Conservation (phyloP, 2,797 vertebrate genomes). For the Apodemus agrarius region DNA sequence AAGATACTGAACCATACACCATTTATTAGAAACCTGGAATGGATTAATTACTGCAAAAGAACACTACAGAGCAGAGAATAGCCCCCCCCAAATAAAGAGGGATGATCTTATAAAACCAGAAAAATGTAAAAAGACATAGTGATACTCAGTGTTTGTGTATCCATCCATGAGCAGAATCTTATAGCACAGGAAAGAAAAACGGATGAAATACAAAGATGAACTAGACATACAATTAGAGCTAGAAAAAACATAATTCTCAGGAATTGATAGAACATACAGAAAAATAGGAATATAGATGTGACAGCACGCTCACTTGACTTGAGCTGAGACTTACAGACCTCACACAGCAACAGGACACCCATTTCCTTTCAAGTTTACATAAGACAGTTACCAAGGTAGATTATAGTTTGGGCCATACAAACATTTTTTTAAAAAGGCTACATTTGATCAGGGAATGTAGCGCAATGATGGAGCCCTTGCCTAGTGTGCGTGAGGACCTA, state of each 20-base stretch:
- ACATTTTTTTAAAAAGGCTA: background rate
- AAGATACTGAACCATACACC: background rate
- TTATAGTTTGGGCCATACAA: background rate
- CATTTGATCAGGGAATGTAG: background rate
- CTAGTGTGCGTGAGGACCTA: background rate
- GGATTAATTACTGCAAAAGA: background rate
- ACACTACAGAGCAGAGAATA: background rate
- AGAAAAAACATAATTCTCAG: background rate
- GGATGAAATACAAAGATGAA: background rate
- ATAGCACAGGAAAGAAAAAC: background rate
- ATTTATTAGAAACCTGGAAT: background rate
- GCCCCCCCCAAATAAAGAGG: background rate
- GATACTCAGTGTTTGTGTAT: background rate
- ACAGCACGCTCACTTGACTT: background rate
- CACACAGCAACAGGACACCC: background rate
- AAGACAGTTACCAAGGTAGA: background rate
- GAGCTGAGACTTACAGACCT: background rate
- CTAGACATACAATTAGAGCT: background rate
- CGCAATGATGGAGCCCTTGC: background rate
- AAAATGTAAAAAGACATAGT: background rate
- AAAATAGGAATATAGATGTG: background rate
- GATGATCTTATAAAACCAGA: background rate
- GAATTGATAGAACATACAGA: constrained; percentile 30
- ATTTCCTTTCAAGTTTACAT: background rate
- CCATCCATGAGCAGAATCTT: background rate